Percentiles rank a stretch among this genome's conserved stretches.
phyloP scores from a whole-genome alignment of 2,888 invertebrate species.

The Acanthopleura granulata region DNA sequence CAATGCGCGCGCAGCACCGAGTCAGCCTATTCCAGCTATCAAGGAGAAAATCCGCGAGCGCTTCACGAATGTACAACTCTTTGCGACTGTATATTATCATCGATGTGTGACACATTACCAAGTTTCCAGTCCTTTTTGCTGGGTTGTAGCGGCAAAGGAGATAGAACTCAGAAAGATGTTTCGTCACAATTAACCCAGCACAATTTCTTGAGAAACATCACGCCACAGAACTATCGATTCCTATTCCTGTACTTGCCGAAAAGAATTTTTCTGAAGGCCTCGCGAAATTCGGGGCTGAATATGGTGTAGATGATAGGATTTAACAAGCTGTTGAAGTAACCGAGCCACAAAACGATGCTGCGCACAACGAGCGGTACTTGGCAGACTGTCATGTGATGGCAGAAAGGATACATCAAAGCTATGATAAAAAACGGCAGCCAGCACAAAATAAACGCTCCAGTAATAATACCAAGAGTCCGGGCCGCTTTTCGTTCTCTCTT shows the following conservation, averaged over 20 bases:
- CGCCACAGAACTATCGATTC: constrained; percentile 4
- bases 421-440: constrained; percentile 97
- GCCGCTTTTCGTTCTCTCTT: constrained; percentile 69
- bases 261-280: constrained; percentile 89
- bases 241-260: constrained; percentile 57
- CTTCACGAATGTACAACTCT: too few species aligned
- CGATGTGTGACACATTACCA: too few species aligned
- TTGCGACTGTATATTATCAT: too few species aligned
- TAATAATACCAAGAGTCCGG: constrained; percentile 76
- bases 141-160: too few species aligned
- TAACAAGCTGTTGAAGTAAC: constrained; percentile 90
- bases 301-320: constrained; percentile 97
- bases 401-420: constrained; percentile 86
- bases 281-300: constrained; percentile 91
- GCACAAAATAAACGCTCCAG: constrained; percentile 91
- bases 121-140: too few species aligned
- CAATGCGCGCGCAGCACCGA: too few species aligned
- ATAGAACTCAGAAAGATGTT: too few species aligned
- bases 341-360: constrained; percentile 81
- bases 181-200: too few species aligned
- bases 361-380: constrained; percentile 59
- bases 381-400: constrained; percentile 59
- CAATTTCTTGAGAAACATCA: too few species aligned
- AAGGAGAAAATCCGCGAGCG: too few species aligned
- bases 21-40: too few species aligned